These are phyloP conservation scores for Campaea margaritaria DNA, from an alignment of 2,888 invertebrate genomes.

Conservation along the genomic window DNA sequence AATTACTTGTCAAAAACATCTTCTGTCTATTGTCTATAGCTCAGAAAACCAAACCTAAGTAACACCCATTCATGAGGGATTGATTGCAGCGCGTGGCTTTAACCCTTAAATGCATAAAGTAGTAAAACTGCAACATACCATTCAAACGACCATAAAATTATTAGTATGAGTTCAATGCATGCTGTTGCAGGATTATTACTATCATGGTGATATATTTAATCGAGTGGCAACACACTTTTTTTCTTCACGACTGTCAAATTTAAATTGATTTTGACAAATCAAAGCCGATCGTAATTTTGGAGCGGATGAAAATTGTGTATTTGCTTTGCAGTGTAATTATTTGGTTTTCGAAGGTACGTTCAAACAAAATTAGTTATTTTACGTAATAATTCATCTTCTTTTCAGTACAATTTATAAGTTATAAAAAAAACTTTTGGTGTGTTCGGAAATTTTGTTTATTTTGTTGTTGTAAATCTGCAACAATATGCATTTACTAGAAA, in stretches of 20 bases:
- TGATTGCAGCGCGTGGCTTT: no score
- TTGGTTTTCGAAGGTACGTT: conserved; percentile 46
- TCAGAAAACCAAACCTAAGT: no score
- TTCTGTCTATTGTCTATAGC: no score
- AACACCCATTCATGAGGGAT: no score
- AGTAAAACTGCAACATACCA: conserved; percentile 46
- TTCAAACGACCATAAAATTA: conserved; percentile 42
- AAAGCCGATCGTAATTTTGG: conserved; percentile 35
- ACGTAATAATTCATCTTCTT: conserved; percentile 49
- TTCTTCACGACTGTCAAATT: no score
- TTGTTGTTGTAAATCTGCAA: conserved; percentile 44
- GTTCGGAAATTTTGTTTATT: conserved; percentile 43
- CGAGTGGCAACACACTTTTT: conserved; percentile 46
- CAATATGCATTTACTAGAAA: conserved; percentile 35
- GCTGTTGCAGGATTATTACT: conserved; percentile 45
- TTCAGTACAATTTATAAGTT: conserved; percentile 45
- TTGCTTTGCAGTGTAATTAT: conserved; percentile 45
- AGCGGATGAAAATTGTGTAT: conserved; percentile 43
- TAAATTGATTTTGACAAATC: no score
- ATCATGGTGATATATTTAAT: conserved; percentile 46
- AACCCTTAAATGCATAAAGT: conserved; percentile 30
- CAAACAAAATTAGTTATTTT: conserved; percentile 44
- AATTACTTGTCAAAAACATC: no score
- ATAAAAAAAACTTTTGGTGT: conserved; percentile 43
- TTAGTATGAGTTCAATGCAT: conserved; percentile 44